Evolutionary conservation across 1,140 invertebrate species (phyloP), one percentile per base, ranked within the genome.

Genomic region (Paramacrobiotus metropolitanus): DNA sequence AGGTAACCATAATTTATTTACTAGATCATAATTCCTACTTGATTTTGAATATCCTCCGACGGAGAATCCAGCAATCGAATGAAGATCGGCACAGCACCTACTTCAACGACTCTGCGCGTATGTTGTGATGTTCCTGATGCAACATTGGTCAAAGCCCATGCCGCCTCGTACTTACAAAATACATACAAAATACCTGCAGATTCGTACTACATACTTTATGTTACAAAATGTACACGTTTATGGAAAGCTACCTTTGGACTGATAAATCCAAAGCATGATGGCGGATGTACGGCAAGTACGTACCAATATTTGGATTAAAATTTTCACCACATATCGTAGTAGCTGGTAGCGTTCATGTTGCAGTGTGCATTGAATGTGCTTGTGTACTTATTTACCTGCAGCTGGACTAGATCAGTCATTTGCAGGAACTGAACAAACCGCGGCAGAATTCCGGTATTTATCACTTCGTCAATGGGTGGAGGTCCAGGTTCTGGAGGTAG

Each of bases 401-500:
- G 74, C 31, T 85, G 86, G 62, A 81, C 83, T 75, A 91, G 88
- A 63, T 75, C 76, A 68, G 83, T 81, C 73, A 84, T 84, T 69
- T 84, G 79, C 48, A 97, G 77, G 75, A 96, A 94, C 72, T 90
- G 83, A 9, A 96, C 90, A 79, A 97, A 95, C 75, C 82, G 80
- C 29, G 91, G 92, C 63, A 97, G 86, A 70, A 97, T 92, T 67
- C 91, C 91, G 61, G 87, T 88, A 67, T 84, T 78, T 69, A 96
- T 95, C n/a, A 97, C 92, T 79, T 95, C 90, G 75, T 96, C 89
- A 68, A 97, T 97, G 1, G 90, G 92, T 59, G 93, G 93, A 78
- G n/a, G n/a, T n/a, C n/a, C n/a, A n/a, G n/a, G n/a, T n/a, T n/a
- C n/a, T n/a, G n/a, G n/a, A n/a, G n/a, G n/a, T n/a, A n/a, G n/a